Evolutionary conservation across 2,113 vertebrate species (phyloP).

Genomic region (Prolemur simus): DNA sequence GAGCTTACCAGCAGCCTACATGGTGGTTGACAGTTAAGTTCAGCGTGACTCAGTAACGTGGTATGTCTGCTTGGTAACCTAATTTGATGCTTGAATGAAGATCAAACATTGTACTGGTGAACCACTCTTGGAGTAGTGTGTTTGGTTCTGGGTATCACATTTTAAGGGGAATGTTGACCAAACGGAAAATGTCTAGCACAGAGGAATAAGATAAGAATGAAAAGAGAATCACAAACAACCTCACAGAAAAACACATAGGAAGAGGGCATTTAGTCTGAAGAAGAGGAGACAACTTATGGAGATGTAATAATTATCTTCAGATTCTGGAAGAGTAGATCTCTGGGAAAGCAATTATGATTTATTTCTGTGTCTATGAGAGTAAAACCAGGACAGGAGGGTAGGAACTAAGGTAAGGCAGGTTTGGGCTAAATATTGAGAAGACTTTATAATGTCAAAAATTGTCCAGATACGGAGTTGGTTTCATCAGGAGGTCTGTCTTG

Average conservation of each 20-base stretch:
- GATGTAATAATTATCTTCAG: not conserved
- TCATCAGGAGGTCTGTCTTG: not conserved
- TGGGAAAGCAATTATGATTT: not conserved
- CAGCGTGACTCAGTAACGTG: conserved; percentile 29
- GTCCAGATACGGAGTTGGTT: not conserved
- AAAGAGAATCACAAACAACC: not conserved
- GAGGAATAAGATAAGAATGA: not conserved
- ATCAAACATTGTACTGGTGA: conserved; percentile 31
- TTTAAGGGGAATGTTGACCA: conserved; percentile 31
- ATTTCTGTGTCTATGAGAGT: not conserved
- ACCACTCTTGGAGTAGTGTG: not conserved
- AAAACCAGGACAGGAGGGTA: not conserved
- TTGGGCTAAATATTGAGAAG: not conserved
- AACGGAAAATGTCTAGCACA: not conserved
- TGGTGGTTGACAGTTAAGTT: conserved; percentile 20
- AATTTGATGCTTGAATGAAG: conserved; percentile 48
- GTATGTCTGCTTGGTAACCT: conserved; percentile 42
- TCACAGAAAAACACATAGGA: not conserved
- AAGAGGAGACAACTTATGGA: not conserved
- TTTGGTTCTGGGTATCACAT: conserved; percentile 15
- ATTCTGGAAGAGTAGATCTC: not conserved
- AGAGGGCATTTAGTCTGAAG: not conserved
- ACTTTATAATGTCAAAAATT: not conserved
- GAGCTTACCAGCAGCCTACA: not conserved
- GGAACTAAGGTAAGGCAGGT: not conserved